Percentiles rank a stretch among this genome's conserved stretches.
phyloP scores from a whole-genome alignment of 2,888 invertebrate genomes.

The Thyatira batis region DNA sequence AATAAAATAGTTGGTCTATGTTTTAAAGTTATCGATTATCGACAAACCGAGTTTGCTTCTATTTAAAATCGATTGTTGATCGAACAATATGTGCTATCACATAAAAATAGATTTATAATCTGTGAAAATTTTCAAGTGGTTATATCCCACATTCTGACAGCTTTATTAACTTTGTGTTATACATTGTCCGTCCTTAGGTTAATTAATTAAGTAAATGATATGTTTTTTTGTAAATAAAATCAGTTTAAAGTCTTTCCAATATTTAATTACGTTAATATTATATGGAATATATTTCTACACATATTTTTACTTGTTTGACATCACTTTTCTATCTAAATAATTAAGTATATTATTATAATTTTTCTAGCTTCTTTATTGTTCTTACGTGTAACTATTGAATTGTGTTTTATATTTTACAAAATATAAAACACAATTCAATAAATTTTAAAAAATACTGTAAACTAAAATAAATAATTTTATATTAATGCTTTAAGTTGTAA shows the following conservation, averaged over 20 bases:
- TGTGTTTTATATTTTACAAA: neutral
- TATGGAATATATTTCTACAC: neutral
- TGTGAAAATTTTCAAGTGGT: conserved; percentile 6
- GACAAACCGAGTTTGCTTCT: too few species aligned
- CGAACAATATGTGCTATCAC: neutral
- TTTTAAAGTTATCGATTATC: too few species aligned
- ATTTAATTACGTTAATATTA: neutral
- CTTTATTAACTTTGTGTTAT: neutral
- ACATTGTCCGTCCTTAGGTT: conserved; percentile 3
- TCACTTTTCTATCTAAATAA: conserved; percentile 1
- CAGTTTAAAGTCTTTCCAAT: neutral
- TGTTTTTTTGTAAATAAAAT: neutral
- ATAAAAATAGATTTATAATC: conserved; percentile 14
- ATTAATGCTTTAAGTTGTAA: conserved; percentile 37
- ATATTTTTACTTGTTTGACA: conserved; percentile 7
- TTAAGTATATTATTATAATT: neutral
- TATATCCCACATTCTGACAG: neutral
- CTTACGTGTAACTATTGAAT: neutral
- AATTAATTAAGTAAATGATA: neutral
- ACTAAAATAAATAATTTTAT: conserved; percentile 19
- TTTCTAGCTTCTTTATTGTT: neutral
- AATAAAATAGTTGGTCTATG: too few species aligned
- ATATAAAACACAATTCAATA: too few species aligned
- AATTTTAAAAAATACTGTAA: neutral
- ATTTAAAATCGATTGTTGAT: neutral